phyloP scores from a whole-genome alignment of 37 sponge, comb jelly and placozoan species.

The Spongilla lacustris region DNA sequence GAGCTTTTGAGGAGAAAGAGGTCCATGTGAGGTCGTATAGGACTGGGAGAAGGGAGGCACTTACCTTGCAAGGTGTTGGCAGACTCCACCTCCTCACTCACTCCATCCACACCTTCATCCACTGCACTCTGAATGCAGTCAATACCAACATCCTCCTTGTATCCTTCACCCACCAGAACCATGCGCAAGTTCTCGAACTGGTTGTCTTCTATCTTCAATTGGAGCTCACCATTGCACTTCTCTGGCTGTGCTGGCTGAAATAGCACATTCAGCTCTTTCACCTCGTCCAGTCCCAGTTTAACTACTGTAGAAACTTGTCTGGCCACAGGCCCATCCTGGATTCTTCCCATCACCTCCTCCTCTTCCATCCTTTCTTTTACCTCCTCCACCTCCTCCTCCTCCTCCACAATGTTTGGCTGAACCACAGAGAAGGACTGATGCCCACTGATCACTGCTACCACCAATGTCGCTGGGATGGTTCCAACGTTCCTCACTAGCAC shows the following conservation, averaged over 20 bases:
- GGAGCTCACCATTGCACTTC: slow-evolving; percentile 45
- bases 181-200: slow-evolving; percentile 89
- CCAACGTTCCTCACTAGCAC: slow-evolving; percentile 82
- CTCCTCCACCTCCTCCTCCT: slow-evolving; percentile 10
- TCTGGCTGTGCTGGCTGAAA: slow-evolving; percentile 50
- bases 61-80: neutral
- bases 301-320: slow-evolving; percentile 20
- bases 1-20: slow-evolving; percentile 27
- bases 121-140: slow-evolving; percentile 52
- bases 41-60: neutral
- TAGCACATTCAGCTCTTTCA: slow-evolving; percentile 41
- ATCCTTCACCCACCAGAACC: slow-evolving; percentile 90
- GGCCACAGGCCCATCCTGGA: neutral
- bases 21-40: neutral
- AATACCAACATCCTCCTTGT: slow-evolving; percentile 81
- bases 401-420: slow-evolving; percentile 14
- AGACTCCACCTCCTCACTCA: slow-evolving; percentile 9
- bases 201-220: slow-evolving; percentile 72
- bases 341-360: slow-evolving; percentile 6
- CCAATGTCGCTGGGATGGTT: slow-evolving; percentile 77
- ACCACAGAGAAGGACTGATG: slow-evolving; percentile 47
- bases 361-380: neutral
- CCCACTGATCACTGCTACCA: slow-evolving; percentile 35
- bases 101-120: slow-evolving; percentile 14
- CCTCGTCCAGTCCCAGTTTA: slow-evolving; percentile 54